A percentile compares a stretch with the other conserved stretches of the same genome.
These are phyloP conservation scores for Galerucella nymphaeae DNA, from an alignment of 2,888 invertebrate genomes.

Conservation along the genomic window DNA sequence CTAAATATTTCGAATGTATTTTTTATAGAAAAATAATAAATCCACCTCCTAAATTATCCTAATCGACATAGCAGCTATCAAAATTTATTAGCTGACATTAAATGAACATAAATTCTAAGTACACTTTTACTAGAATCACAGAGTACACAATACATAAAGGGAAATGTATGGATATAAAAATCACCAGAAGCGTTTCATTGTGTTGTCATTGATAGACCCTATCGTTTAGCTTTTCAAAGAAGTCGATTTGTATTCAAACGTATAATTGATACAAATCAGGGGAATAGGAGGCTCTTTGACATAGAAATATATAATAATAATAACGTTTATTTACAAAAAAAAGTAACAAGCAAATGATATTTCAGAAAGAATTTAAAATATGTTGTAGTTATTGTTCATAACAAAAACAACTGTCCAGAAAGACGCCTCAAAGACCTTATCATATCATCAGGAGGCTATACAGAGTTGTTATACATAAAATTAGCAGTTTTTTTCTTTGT, in stretches of 20 bases:
- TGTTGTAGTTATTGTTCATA: too few species aligned
- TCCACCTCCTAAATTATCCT: constrained; percentile 51
- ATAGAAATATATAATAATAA: background rate
- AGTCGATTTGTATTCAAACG: constrained; percentile 63
- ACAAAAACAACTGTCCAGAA: too few species aligned
- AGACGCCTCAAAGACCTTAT: too few species aligned
- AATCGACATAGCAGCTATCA: constrained; percentile 46
- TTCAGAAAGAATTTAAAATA: too few species aligned
- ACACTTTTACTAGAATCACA: constrained; percentile 37
- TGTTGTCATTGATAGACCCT: constrained; percentile 57
- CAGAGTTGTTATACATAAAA: too few species aligned
- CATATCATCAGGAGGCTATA: too few species aligned
- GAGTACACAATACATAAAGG: constrained; percentile 42
- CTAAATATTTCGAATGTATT: too few species aligned
- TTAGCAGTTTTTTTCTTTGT: too few species aligned
- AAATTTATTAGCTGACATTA: constrained; percentile 39
- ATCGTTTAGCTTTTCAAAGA: constrained; percentile 64
- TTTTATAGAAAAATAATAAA: background rate
- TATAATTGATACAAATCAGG: constrained; percentile 52
- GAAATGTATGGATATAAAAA: constrained; percentile 51
- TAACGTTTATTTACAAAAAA: too few species aligned
- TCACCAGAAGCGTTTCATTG: constrained; percentile 39
- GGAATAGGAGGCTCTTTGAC: constrained; percentile 10
- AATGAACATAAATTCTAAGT: constrained; percentile 48
- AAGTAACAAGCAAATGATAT: too few species aligned